phyloP scores from a whole-genome alignment of 2,113 vertebrate species.

The Calypte anna region DNA sequence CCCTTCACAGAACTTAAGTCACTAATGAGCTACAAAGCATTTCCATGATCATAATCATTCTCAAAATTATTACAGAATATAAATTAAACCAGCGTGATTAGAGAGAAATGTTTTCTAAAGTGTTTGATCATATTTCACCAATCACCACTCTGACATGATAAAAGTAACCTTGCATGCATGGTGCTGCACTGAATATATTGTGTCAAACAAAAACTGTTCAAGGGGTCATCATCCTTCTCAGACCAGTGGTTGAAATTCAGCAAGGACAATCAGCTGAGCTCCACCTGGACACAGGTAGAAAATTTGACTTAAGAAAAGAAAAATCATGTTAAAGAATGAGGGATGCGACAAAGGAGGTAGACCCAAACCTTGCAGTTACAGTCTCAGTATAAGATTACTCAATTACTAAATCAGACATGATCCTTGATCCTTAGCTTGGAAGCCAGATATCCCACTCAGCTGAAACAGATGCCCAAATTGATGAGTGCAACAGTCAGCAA shows the following conservation, averaged over 20 bases:
- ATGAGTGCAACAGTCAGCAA: not conserved
- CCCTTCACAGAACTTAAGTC: not conserved
- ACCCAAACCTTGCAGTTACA: not conserved
- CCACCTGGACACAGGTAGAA: not conserved
- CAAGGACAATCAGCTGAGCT: not conserved
- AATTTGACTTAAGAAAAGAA: not conserved
- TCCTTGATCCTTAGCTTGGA: not conserved
- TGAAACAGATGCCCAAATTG: not conserved
- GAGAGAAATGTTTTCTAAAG: conserved; percentile 21
- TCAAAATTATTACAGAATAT: conserved; percentile 46
- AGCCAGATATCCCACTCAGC: not conserved
- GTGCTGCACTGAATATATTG: not conserved
- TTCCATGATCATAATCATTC: not conserved
- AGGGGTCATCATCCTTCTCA: not conserved
- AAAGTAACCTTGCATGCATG: not conserved
- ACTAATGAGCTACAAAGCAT: conserved; percentile 37
- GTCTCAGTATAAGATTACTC: not conserved
- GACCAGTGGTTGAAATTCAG: not conserved
- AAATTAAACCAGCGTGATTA: conserved; percentile 49
- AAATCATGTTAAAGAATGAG: not conserved
- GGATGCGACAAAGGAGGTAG: not conserved
- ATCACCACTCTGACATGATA: not conserved
- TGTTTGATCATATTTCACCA: not conserved
- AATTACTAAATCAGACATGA: not conserved
- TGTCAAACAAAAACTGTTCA: not conserved